A percentile compares a stretch with the other conserved stretches of the same genome.
These are phyloP conservation scores for Tretioscincus oriximinensis DNA, from an alignment of 2,113 vertebrate species.

Conservation along the genomic window DNA sequence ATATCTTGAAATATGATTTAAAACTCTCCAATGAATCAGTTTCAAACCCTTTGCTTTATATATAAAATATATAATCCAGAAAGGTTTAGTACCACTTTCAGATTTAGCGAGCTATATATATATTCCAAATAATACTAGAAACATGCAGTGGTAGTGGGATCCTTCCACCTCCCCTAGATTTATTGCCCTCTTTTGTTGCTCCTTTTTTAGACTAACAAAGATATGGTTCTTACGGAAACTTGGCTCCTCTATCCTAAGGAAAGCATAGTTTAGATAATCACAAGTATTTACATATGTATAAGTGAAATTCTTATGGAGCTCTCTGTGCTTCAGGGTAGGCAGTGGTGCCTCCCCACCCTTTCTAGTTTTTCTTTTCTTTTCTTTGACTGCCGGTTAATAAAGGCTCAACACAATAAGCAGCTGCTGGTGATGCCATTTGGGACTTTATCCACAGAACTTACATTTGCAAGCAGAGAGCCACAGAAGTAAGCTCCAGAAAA, in stretches of 20 bases:
- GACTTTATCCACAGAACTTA: constrained; percentile 81
- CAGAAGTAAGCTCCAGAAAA: constrained; percentile 25
- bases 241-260: constrained; percentile 50
- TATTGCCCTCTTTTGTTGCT: constrained; percentile 3
- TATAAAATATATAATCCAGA: no score
- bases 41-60: not conserved
- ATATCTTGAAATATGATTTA: not conserved
- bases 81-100: no score
- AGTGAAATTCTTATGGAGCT: constrained; percentile 60
- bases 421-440: constrained; percentile 84
- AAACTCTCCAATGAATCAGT: not conserved
- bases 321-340: constrained; percentile 67
- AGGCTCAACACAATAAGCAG: constrained; percentile 85
- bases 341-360: constrained; percentile 61
- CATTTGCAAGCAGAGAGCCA: constrained; percentile 80
- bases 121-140: constrained; percentile 13
- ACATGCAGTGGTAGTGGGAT: constrained; percentile 25
- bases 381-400: constrained; percentile 81
- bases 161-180: not conserved
- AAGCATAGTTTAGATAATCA: constrained; percentile 64
- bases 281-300: constrained; percentile 60
- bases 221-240: constrained; percentile 53
- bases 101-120: not conserved
- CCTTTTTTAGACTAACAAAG: constrained; percentile 2
- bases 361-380: constrained; percentile 54